phyloP scores from a whole-genome alignment of 2,113 vertebrate species.

The Cynocephalus volans region DNA sequence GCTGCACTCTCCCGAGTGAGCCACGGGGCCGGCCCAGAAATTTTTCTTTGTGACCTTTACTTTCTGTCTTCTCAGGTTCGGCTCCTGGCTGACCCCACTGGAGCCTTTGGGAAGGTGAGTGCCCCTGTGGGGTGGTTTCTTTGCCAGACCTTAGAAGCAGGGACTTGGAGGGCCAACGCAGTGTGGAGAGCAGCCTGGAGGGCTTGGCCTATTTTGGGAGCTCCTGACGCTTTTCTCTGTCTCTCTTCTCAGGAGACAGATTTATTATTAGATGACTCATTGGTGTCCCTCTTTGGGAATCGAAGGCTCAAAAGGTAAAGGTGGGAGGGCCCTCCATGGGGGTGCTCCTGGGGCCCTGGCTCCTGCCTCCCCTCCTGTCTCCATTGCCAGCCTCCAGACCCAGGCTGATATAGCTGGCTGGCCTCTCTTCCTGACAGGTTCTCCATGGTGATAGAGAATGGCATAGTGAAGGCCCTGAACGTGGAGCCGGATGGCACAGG shows the following conservation, averaged over 20 bases:
- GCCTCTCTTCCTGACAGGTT: slow-evolving; percentile 59
- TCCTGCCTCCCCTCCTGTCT: background rate
- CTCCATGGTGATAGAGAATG: slow-evolving; percentile 83
- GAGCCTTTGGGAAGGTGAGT: slow-evolving; percentile 93
- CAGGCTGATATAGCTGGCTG: background rate
- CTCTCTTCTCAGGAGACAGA: slow-evolving; percentile 90
- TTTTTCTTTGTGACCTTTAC: background rate
- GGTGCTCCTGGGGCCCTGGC: background rate
- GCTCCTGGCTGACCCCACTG: slow-evolving; percentile 94
- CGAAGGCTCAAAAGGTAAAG: slow-evolving; percentile 93
- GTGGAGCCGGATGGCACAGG: slow-evolving; percentile 95
- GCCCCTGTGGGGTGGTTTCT: background rate
- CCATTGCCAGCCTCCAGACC: background rate
- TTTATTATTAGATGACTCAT: slow-evolving; percentile 90
- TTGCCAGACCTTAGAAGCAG: background rate
- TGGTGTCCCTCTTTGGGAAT: slow-evolving; percentile 92
- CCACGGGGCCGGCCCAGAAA: too few relatives aligned
- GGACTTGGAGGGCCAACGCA: background rate
- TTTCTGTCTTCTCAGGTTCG: slow-evolving; percentile 88
- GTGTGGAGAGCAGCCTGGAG: background rate
- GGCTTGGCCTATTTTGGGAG: background rate
- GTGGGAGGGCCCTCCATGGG: accelerated
- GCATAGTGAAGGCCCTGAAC: slow-evolving; percentile 91
- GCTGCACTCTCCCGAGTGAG: too few relatives aligned
- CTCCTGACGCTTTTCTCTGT: background rate